Conservation (phyloP, 2,888 invertebrate genomes). For the Biston betularia region DNA sequence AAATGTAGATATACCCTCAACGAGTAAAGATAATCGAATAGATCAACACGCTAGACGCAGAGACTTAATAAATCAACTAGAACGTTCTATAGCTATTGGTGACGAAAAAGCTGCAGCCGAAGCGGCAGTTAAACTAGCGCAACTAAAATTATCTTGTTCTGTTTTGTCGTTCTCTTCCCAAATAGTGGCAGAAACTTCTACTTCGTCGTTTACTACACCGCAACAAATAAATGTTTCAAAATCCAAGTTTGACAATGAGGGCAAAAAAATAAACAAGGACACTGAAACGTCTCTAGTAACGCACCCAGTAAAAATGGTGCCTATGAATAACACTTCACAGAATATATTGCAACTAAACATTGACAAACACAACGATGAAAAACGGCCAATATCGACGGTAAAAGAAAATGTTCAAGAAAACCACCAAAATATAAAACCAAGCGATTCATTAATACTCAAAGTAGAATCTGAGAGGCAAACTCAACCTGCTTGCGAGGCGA, state of each 20-base stretch:
- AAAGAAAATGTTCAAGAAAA: slow-evolving; percentile 8
- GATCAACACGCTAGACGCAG: slow-evolving; percentile 70
- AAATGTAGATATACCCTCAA: slow-evolving; percentile 8
- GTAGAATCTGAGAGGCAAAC: slow-evolving; percentile 11
- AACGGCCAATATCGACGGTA: slow-evolving; percentile 1
- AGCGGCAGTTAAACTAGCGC: slow-evolving; percentile 91
- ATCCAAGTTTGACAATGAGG: slow-evolving; percentile 5
- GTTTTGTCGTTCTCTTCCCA: slow-evolving; percentile 83
- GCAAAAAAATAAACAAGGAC: slow-evolving; percentile 23
- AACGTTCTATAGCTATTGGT: slow-evolving; percentile 92
- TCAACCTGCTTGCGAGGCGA: slow-evolving; percentile 26
- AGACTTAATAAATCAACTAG: slow-evolving; percentile 88
- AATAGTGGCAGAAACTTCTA: slow-evolving; percentile 63
- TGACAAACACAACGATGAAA: neutral
- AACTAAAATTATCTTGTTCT: slow-evolving; percentile 91
- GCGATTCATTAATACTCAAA: slow-evolving; percentile 15
- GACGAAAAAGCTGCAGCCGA: slow-evolving; percentile 91
- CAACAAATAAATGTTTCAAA: slow-evolving; percentile 15
- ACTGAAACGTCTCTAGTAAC: slow-evolving; percentile 21
- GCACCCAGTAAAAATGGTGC: neutral
- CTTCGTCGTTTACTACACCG: slow-evolving; percentile 37
- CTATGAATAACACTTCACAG: neutral
- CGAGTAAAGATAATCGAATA: slow-evolving; percentile 25
- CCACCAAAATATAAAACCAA: neutral
- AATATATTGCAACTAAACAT: slow-evolving; percentile 2